Evolutionary conservation across 2,113 vertebrate genomes (phyloP).

Genomic region (Gallinago paraguaiae): DNA sequence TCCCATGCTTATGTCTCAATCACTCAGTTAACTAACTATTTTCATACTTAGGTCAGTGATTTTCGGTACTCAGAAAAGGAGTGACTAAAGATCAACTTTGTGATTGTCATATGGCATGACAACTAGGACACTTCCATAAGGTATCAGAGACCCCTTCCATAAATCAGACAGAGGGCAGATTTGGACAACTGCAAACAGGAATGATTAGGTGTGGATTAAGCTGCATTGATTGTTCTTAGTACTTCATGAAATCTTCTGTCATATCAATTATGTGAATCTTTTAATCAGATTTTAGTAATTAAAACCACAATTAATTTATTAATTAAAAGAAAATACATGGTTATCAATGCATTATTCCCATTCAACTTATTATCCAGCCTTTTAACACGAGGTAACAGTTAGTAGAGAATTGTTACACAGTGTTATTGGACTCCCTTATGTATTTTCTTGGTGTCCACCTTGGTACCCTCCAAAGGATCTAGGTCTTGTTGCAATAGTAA

Average conservation of each 20-base stretch:
- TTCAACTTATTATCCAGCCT: not conserved
- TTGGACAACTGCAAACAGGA: not conserved
- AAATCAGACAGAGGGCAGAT: not conserved
- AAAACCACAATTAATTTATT: not conserved
- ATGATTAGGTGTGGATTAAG: not conserved
- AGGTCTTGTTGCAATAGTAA: not conserved
- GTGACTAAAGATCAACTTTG: not conserved
- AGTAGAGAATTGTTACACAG: not conserved
- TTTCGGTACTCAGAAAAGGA: not conserved
- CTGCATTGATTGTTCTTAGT: not conserved
- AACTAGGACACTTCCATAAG: not conserved
- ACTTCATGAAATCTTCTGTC: not conserved
- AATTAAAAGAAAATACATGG: not conserved
- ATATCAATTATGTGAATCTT: not conserved
- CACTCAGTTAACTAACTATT: not conserved
- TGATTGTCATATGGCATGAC: not conserved
- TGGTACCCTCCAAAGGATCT: not conserved
- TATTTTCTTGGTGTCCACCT: not conserved
- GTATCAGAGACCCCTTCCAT: not conserved
- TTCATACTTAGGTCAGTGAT: not conserved
- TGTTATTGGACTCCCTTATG: not conserved
- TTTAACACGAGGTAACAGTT: not conserved
- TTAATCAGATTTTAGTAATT: not conserved
- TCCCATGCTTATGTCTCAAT: not conserved
- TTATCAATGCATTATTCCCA: not conserved